phyloP scores from a whole-genome alignment of 2,888 invertebrate genomes.

The Dione juno region DNA sequence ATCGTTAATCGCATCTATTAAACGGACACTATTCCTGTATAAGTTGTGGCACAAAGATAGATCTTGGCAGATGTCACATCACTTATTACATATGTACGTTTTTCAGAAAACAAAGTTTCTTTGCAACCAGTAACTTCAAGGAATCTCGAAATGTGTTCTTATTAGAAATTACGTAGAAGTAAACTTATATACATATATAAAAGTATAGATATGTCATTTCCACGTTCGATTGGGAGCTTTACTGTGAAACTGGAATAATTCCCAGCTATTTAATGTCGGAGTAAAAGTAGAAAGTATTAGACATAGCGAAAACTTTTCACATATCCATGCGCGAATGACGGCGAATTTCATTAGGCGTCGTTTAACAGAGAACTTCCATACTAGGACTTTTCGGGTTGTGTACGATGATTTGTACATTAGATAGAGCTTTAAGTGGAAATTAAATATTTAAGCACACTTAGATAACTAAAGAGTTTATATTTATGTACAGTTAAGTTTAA shows the following conservation, averaged over 20 bases:
- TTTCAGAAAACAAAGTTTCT: neutral
- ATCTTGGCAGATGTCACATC: neutral
- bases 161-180: neutral
- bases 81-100: neutral
- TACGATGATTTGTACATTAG: slow-evolving; percentile 1
- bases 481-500: too few species aligned
- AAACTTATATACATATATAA: neutral
- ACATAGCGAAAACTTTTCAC: slow-evolving; percentile 43
- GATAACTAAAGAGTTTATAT: too few species aligned
- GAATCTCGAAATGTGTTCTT: neutral
- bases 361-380: slow-evolving; percentile 28
- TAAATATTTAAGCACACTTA: too few species aligned
- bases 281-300: slow-evolving; percentile 29
- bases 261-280: slow-evolving; percentile 36
- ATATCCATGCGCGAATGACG: slow-evolving; percentile 46
- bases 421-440: too few species aligned
- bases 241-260: slow-evolving; percentile 28
- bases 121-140: too few species aligned
- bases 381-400: slow-evolving; percentile 1
- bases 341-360: slow-evolving; percentile 42
- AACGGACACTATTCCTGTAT: too few species aligned
- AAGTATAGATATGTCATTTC: neutral
- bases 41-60: neutral
- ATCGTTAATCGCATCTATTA: too few species aligned
- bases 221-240: neutral